Percentiles rank a stretch among this genome's conserved stretches.
phyloP scores from a whole-genome alignment of 2,113 vertebrate genomes.

The Trichechus manatus region DNA sequence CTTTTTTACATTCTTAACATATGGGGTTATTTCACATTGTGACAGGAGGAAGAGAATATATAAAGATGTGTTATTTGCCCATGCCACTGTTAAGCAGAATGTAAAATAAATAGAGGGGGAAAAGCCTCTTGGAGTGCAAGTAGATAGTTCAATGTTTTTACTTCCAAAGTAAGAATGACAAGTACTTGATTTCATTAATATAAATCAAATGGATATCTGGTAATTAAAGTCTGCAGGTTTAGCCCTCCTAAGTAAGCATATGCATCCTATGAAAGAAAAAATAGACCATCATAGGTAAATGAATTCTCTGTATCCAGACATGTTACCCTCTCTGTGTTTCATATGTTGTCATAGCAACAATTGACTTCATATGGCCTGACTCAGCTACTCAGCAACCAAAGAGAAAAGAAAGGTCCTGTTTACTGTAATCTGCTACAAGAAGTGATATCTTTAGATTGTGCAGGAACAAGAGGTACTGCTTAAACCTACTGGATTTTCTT shows the following conservation, averaged over 20 bases:
- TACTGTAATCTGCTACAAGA: constrained; percentile 76
- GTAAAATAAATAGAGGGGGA: constrained; percentile 74
- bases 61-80: constrained; percentile 70
- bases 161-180: constrained; percentile 64
- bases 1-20: constrained; percentile 76
- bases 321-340: constrained; percentile 80
- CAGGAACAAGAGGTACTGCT: constrained; percentile 41
- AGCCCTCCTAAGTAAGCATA: constrained; percentile 45
- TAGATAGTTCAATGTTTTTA: constrained; percentile 26
- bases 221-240: constrained; percentile 78
- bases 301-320: constrained; percentile 78
- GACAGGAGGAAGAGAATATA: constrained; percentile 56
- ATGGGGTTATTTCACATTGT: constrained; percentile 69
- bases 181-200: not conserved
- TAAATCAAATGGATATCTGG: constrained; percentile 56
- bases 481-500: constrained; percentile 53
- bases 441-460: constrained; percentile 32
- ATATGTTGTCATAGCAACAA: constrained; percentile 83
- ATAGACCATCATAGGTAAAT: constrained; percentile 77
- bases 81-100: constrained; percentile 65
- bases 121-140: constrained; percentile 28
- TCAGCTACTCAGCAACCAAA: constrained; percentile 81
- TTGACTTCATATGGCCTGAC: constrained; percentile 82
- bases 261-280: constrained; percentile 67
- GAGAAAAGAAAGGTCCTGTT: constrained; percentile 71